phyloP scores from a whole-genome alignment of 2,888 invertebrate species.

The Parelbella ahira region DNA sequence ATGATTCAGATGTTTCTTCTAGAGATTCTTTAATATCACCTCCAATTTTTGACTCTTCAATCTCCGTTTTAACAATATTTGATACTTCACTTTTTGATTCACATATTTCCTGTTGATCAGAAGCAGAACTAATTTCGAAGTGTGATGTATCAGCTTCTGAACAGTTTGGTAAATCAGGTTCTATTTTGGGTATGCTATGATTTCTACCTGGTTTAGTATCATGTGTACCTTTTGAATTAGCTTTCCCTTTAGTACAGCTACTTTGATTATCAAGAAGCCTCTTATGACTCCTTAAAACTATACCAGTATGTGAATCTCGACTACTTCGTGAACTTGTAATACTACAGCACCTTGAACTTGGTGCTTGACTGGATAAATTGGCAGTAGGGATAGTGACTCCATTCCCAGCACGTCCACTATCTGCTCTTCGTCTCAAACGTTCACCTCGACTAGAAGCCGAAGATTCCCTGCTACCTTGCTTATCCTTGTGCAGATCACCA shows the following conservation, averaged over 20 bases:
- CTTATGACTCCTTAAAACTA: conserved; percentile 83
- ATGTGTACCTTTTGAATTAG: conserved; percentile 42
- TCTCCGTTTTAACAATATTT: conserved; percentile 42
- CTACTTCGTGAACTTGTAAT: conserved; percentile 74
- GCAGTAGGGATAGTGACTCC: conserved; percentile 51
- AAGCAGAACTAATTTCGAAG: conserved; percentile 40
- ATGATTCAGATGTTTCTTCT: conserved; percentile 41
- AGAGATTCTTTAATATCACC: conserved; percentile 69
- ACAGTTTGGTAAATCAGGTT: conserved; percentile 47
- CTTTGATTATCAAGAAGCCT: conserved; percentile 64
- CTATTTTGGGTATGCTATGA: conserved; percentile 51
- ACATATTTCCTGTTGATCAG: conserved; percentile 40
- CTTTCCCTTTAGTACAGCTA: conserved; percentile 53
- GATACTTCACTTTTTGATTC: conserved; percentile 38
- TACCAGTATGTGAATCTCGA: conserved; percentile 73
- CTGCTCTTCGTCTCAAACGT: conserved; percentile 54
- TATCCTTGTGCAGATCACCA: conserved; percentile 52
- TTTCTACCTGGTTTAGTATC: conserved; percentile 55
- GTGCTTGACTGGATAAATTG: conserved; percentile 53
- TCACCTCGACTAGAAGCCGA: conserved; percentile 67
- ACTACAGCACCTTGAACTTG: conserved; percentile 65
- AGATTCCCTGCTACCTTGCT: conserved; percentile 67
- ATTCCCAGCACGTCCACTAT: conserved; percentile 51
- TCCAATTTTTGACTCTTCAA: conserved; percentile 43
- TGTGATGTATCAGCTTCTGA: conserved; percentile 42